These are phyloP conservation scores for Anagrus nilaparvatae DNA, from an alignment of 1,140 invertebrate genomes.

Conservation along the genomic window DNA sequence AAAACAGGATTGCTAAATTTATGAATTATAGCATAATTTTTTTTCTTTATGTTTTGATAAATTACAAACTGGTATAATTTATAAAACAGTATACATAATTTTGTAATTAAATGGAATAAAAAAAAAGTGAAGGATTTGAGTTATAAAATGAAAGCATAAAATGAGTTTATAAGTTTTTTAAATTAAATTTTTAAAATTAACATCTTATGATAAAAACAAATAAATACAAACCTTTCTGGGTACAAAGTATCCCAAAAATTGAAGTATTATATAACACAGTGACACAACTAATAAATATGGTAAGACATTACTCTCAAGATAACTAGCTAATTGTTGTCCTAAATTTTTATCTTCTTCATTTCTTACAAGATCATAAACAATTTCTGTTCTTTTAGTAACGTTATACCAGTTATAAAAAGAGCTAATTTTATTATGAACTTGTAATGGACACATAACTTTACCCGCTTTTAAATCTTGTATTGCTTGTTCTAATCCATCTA, in stretches of 20 bases:
- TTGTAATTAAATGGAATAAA: background rate
- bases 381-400: slow-evolving; percentile 80
- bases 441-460: slow-evolving; percentile 56
- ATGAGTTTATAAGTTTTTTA: too few species aligned
- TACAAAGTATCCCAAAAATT: slow-evolving; percentile 58
- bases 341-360: slow-evolving; percentile 50
- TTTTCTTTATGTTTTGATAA: background rate
- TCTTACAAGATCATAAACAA: slow-evolving; percentile 70
- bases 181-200: too few species aligned
- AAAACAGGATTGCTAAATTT: background rate
- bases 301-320: slow-evolving; percentile 62
- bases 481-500: slow-evolving; percentile 58
- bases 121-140: too few species aligned
- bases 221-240: slow-evolving; percentile 50
- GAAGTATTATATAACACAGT: slow-evolving; percentile 64
- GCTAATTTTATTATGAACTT: slow-evolving; percentile 67
- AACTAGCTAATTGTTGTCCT: slow-evolving; percentile 54
- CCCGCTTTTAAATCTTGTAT: slow-evolving; percentile 57
- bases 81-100: background rate
- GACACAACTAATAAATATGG: slow-evolving; percentile 73
- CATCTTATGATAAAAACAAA: background rate
- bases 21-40: background rate
- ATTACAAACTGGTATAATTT: background rate
- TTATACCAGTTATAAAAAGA: slow-evolving; percentile 91
- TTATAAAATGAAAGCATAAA: too few species aligned